Evolutionary conservation across 2,113 vertebrate species (phyloP), one percentile per base, ranked within the genome.

Genomic region (Podilymbus podiceps): DNA sequence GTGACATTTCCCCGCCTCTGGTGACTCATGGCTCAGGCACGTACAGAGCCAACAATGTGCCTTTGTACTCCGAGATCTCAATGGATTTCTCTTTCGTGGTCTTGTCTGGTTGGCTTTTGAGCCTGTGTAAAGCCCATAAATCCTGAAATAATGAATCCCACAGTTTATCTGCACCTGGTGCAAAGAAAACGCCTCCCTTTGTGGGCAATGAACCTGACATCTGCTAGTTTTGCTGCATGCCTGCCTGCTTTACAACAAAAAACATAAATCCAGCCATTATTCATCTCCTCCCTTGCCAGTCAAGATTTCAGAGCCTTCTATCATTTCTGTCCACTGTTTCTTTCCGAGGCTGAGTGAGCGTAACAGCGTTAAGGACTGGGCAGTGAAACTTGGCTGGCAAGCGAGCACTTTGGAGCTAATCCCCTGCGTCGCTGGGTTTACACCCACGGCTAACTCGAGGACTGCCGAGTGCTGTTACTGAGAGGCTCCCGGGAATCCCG

Each of bases 21-120:
- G 94, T 96, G 96, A 97, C 84, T 96, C 96, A 96, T 3, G 94
- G 94, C 91, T 91, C 94, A 79, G 94, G 89, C 95, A 63, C 40
- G 81, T 68, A n/a, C 84, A 56, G 87, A 78, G 81, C 91, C 93
- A 53, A 96, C 95, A 97, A 91, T 85, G 85, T n/a, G 84, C 71
- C 74, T 95, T 96, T 97, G 96, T 96, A 0, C 66, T 79, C 17
- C 0, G 27, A 81, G 77, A 91, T 89, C 95, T 87, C 91, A 63
- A 63, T 87, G 89, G 91, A 85, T 96, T 96, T 94, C 95, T 91
- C 95, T 95, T 93, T 88, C 64, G 15, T 68, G 77, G 74, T 93
- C 95, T 93, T 92, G 94, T 85, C 95, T 94, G 77, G 56, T 85
- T 88, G 93, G 91, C 91, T 95, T 97, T 94, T 89, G 91, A 95